A percentile compares a stretch with the other conserved stretches of the same genome.
Evolutionary conservation across 2,113 vertebrate species (phyloP).

Genomic region (Taxidea taxus): DNA sequence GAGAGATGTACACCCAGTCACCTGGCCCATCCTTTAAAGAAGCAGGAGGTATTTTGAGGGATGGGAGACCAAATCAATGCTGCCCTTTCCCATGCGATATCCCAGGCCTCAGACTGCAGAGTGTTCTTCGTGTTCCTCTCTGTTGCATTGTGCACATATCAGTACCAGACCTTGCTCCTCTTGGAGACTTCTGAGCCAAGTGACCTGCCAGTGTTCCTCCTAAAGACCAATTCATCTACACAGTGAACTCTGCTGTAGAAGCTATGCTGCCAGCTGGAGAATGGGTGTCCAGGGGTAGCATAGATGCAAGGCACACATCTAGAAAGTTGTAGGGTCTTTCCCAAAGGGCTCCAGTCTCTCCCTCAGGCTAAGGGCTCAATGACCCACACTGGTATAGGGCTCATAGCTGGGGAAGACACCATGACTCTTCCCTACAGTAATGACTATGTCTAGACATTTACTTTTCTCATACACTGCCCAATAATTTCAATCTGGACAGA

Average conservation of each 20-base stretch:
- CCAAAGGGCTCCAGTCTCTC: no score
- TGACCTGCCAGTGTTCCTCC: not conserved
- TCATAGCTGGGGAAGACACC: no score
- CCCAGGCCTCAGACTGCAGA: not conserved
- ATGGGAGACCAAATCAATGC: not conserved
- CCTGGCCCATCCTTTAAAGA: not conserved
- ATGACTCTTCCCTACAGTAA: no score
- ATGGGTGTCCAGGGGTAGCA: conserved; percentile 89
- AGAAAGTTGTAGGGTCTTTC: no score
- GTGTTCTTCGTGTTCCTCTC: not conserved
- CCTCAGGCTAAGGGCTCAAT: no score
- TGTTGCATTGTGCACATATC: accelerated
- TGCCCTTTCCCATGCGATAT: accelerated
- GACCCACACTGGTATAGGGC: no score
- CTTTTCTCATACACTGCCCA: no score
- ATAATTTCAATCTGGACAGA: no score
- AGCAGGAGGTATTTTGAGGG: not conserved
- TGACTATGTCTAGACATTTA: no score
- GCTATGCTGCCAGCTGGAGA: conserved; percentile 92
- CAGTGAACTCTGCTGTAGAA: conserved; percentile 94
- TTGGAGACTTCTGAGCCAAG: not conserved
- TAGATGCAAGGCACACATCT: conserved; percentile 77
- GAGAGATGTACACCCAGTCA: not conserved
- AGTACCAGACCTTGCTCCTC: not conserved
- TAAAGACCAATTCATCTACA: conserved; percentile 71